phyloP scores from a whole-genome alignment of 2,888 invertebrate genomes.

The Xylocampa areola region DNA sequence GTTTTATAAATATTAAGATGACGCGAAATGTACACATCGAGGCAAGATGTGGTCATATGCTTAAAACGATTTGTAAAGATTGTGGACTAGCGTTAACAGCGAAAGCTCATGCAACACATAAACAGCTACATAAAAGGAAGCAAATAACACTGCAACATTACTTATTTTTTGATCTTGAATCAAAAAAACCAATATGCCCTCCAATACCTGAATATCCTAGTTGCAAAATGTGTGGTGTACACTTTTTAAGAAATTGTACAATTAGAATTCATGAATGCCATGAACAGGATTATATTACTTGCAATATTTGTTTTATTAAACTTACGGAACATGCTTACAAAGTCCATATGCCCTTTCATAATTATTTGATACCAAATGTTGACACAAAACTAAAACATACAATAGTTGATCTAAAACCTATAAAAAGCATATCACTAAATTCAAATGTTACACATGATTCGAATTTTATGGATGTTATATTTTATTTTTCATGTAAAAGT shows the following conservation, averaged over 20 bases:
- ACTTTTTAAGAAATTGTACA: slow-evolving; percentile 68
- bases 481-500: slow-evolving; percentile 70
- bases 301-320: slow-evolving; percentile 72
- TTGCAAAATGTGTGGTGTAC: slow-evolving; percentile 71
- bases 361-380: slow-evolving; percentile 59
- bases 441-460: slow-evolving; percentile 9
- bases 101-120: slow-evolving; percentile 64
- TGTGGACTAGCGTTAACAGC: slow-evolving; percentile 75
- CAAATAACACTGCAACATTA: slow-evolving; percentile 71
- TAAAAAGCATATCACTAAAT: slow-evolving; percentile 8
- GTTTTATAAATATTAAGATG: slow-evolving; percentile 63
- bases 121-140: slow-evolving; percentile 64
- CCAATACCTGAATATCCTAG: slow-evolving; percentile 75
- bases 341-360: slow-evolving; percentile 77
- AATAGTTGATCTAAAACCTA: neutral
- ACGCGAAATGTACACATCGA: slow-evolving; percentile 63
- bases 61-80: slow-evolving; percentile 65
- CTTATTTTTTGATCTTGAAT: slow-evolving; percentile 70
- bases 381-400: slow-evolving; percentile 12
- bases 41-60: slow-evolving; percentile 62
- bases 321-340: slow-evolving; percentile 70
- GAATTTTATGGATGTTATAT: slow-evolving; percentile 4
- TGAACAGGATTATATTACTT: slow-evolving; percentile 64
- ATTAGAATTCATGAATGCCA: slow-evolving; percentile 68
- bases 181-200: slow-evolving; percentile 67